Evolutionary conservation across 2,888 invertebrate species (phyloP).

Genomic region (Pollenia labialis): DNA sequence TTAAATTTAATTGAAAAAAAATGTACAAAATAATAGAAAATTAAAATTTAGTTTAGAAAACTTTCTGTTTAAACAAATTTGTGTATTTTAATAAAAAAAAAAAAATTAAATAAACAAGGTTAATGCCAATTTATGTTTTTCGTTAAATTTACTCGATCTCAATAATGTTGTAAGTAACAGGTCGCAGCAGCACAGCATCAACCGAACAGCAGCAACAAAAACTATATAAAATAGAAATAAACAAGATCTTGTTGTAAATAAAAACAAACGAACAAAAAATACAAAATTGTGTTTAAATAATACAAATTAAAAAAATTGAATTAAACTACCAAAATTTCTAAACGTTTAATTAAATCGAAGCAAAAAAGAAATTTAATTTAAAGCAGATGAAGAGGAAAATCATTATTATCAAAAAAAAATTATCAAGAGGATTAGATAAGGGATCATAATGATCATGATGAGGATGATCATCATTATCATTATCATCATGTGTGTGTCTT

Average conservation of each 20-base stretch:
- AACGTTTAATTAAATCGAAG: background rate
- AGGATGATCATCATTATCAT: background rate
- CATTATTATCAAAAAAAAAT: background rate
- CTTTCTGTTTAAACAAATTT: conserved; percentile 13
- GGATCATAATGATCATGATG: background rate
- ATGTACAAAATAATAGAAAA: background rate
- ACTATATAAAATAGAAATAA: conserved; percentile 49
- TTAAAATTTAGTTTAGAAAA: background rate
- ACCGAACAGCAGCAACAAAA: conserved; percentile 24
- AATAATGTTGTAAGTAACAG: conserved; percentile 36
- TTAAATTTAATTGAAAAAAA: background rate
- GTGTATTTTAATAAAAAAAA: conserved; percentile 16
- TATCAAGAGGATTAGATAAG: background rate
- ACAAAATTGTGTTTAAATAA: conserved; percentile 15
- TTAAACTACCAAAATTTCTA: background rate
- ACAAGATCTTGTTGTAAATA: conserved; percentile 55
- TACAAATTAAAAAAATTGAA: conserved; percentile 13
- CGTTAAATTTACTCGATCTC: conserved; percentile 6
- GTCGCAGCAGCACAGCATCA: background rate
- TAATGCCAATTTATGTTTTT: conserved; percentile 65
- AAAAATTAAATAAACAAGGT: conserved; percentile 54
- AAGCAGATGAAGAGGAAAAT: background rate
- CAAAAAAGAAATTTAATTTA: background rate
- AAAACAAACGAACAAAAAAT: conserved; percentile 24
- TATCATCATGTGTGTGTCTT: conserved; percentile 27